Conservation (phyloP, 2,797 vertebrate species). For the Mus spretus region DNA sequence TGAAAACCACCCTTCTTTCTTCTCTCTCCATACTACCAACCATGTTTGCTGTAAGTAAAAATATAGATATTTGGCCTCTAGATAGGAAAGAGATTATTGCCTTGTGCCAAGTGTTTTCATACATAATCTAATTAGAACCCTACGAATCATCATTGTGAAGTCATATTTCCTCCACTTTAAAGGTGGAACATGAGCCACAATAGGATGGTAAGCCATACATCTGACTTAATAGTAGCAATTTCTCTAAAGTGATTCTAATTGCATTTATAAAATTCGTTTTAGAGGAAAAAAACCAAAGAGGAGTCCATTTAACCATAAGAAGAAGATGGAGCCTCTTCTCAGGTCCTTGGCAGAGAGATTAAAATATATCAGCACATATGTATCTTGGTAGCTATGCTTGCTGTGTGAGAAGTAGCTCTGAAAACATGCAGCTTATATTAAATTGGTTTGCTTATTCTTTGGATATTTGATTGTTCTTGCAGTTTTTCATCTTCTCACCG, state of each 20-base stretch:
- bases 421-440: constrained; percentile 67
- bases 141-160: not conserved
- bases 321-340: not conserved
- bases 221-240: not conserved
- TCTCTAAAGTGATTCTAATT: not conserved
- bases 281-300: not conserved
- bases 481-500: constrained; percentile 71
- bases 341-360: not conserved
- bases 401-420: constrained; percentile 52
- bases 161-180: not conserved
- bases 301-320: not conserved
- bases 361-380: not conserved
- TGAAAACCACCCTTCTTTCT: not conserved
- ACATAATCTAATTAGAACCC: not conserved
- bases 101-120: constrained; percentile 29
- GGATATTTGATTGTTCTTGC: constrained; percentile 65
- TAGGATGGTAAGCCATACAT: not conserved
- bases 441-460: constrained; percentile 74
- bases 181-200: not conserved
- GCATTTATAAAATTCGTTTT: not conserved
- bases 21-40: not conserved
- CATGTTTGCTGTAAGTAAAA: not conserved
- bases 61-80: not conserved
- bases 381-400: not conserved
- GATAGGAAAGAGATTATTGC: not conserved